A percentile compares a stretch with the other conserved stretches of the same genome.
Conservation (phyloP, 2,888 invertebrate genomes). For the Andrena dorsata region DNA sequence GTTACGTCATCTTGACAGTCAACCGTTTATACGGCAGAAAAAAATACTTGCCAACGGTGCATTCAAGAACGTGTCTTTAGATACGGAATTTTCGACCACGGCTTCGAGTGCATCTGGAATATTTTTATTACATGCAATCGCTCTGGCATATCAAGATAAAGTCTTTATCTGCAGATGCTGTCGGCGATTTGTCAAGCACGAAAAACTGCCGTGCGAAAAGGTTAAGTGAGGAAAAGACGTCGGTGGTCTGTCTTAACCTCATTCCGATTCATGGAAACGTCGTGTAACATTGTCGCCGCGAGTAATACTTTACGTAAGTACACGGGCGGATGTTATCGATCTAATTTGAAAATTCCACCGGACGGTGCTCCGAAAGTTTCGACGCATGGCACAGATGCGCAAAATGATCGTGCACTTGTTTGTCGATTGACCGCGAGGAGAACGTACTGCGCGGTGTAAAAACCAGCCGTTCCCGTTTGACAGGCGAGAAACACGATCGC, state of each 20-base stretch:
- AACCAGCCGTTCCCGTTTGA: slow-evolving; percentile 10
- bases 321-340: slow-evolving; percentile 66
- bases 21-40: neutral
- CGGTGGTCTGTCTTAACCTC: slow-evolving; percentile 41
- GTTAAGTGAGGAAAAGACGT: slow-evolving; percentile 30
- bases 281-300: slow-evolving; percentile 43
- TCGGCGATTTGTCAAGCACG: neutral
- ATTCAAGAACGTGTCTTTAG: neutral
- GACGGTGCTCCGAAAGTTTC: slow-evolving; percentile 42
- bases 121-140: neutral
- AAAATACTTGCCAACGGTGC: neutral
- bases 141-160: neutral
- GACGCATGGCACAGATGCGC: slow-evolving; percentile 15
- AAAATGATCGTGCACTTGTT: slow-evolving; percentile 1
- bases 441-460: neutral
- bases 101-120: too few relatives aligned
- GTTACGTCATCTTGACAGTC: neutral
- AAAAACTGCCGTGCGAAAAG: slow-evolving; percentile 1
- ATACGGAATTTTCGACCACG: neutral
- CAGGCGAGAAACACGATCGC: neutral
- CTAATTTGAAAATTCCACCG: slow-evolving; percentile 65
- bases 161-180: neutral
- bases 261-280: slow-evolving; percentile 44
- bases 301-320: slow-evolving; percentile 71
- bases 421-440: neutral